Conservation (phyloP, 2,888 invertebrate species). For the Drosophila vallismaia region DNA sequence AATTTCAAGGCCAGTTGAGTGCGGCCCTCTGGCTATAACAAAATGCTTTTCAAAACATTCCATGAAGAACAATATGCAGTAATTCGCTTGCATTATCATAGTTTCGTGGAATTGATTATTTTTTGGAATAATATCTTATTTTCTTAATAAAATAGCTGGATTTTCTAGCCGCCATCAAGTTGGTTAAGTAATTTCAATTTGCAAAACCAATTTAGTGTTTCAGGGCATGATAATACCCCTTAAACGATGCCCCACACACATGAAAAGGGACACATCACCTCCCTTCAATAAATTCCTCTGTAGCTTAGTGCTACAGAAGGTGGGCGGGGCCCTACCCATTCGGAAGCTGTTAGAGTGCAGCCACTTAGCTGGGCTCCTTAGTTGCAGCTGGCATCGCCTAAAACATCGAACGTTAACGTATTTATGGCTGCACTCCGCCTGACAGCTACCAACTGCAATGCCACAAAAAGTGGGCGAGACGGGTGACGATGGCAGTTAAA, state of each 20-base stretch:
- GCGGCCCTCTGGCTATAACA: slow-evolving; percentile 34
- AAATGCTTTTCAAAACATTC: slow-evolving; percentile 25
- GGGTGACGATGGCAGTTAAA: slow-evolving; percentile 13
- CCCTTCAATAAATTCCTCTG: slow-evolving; percentile 28
- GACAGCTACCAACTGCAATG: slow-evolving; percentile 59
- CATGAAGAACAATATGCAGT: slow-evolving; percentile 5
- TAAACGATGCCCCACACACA: slow-evolving; percentile 42
- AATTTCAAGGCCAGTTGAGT: slow-evolving; percentile 46
- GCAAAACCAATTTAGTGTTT: slow-evolving; percentile 47
- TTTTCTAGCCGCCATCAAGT: slow-evolving; percentile 31
- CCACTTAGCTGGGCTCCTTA: slow-evolving; percentile 62
- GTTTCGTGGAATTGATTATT: neutral
- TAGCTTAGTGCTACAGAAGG: slow-evolving; percentile 27
- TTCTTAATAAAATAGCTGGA: neutral
- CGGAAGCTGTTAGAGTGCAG: slow-evolving; percentile 64
- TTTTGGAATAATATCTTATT: neutral
- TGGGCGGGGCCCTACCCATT: slow-evolving; percentile 20
- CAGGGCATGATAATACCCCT: slow-evolving; percentile 24
- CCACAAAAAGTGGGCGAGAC: slow-evolving; percentile 10
- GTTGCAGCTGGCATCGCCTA: slow-evolving; percentile 64
- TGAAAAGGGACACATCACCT: slow-evolving; percentile 5
- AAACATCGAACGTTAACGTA: slow-evolving; percentile 73
- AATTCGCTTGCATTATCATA: slow-evolving; percentile 1
- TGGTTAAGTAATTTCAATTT: slow-evolving; percentile 62
- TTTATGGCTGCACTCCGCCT: slow-evolving; percentile 71